These are phyloP conservation scores for Chlorocebus sabaeus DNA, from an alignment of 2,113 vertebrate species.

Conservation along the genomic window DNA sequence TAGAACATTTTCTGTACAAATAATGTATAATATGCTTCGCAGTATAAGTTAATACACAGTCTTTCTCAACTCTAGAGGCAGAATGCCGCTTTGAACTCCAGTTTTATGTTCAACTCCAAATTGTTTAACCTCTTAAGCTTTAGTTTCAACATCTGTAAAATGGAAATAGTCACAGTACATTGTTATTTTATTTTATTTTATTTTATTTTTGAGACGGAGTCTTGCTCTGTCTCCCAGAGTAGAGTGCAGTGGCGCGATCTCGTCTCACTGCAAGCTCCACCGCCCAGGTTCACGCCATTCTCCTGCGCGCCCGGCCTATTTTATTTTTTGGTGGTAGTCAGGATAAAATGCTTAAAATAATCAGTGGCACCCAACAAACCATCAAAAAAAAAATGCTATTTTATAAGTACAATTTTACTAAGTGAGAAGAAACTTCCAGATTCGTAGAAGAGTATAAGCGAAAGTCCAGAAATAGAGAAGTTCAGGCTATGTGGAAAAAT, in stretches of 20 bases:
- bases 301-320: neutral
- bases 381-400: neutral
- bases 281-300: no score
- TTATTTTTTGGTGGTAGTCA: neutral
- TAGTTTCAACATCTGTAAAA: neutral
- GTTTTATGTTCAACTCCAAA: neutral
- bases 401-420: neutral
- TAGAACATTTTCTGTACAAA: constrained; percentile 6
- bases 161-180: neutral
- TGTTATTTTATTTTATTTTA: neutral
- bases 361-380: neutral
- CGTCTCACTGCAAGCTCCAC: no score
- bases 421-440: neutral
- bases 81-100: neutral
- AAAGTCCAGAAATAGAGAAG: neutral
- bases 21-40: neutral
- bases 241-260: no score
- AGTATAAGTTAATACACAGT: neutral
- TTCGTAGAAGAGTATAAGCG: neutral
- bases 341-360: neutral
- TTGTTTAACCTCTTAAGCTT: neutral
- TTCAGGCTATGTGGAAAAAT: neutral
- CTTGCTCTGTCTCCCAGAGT: no score
- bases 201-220: no score
- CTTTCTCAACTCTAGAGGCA: neutral